These are phyloP conservation scores for Gallirallus australis DNA, from an alignment of 2,797 vertebrate genomes.

Conservation along the genomic window DNA sequence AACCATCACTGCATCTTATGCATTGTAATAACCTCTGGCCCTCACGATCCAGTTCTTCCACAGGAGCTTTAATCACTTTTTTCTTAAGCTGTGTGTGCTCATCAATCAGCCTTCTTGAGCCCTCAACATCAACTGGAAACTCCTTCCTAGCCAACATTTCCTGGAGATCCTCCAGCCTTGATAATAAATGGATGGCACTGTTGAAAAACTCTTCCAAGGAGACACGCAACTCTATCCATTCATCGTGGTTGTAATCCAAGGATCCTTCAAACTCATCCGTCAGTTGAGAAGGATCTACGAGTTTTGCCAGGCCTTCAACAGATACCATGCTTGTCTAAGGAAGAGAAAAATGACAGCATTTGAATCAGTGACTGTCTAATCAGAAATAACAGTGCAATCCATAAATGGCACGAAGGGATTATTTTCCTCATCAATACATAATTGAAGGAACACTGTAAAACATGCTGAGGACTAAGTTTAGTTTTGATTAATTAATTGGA, in stretches of 20 bases:
- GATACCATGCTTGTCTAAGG: slow-evolving; percentile 97
- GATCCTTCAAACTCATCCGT: slow-evolving; percentile 98
- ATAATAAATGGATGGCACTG: slow-evolving; percentile 92
- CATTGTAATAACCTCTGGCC: slow-evolving; percentile 95
- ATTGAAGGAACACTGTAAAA: neutral
- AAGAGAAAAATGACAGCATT: neutral
- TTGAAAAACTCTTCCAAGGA: slow-evolving; percentile 97
- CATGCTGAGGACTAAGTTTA: neutral
- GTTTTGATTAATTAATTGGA: neutral
- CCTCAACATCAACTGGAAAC: slow-evolving; percentile 96
- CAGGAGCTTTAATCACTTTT: slow-evolving; percentile 94
- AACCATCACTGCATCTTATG: slow-evolving; percentile 94
- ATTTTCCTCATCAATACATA: neutral
- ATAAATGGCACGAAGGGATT: neutral
- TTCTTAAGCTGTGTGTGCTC: slow-evolving; percentile 98
- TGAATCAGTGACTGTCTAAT: neutral
- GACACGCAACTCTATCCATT: slow-evolving; percentile 95
- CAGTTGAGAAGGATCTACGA: slow-evolving; percentile 97
- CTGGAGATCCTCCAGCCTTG: slow-evolving; percentile 95
- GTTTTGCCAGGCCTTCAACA: slow-evolving; percentile 94
- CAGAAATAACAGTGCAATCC: slow-evolving; percentile 4
- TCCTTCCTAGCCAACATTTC: slow-evolving; percentile 96
- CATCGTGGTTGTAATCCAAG: slow-evolving; percentile 98
- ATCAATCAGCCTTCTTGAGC: slow-evolving; percentile 93
- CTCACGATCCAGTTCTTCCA: slow-evolving; percentile 96